Percentiles rank a stretch among this genome's conserved stretches.
phyloP scores from a whole-genome alignment of 2,113 vertebrate species.

The Odocoileus hemionus region DNA sequence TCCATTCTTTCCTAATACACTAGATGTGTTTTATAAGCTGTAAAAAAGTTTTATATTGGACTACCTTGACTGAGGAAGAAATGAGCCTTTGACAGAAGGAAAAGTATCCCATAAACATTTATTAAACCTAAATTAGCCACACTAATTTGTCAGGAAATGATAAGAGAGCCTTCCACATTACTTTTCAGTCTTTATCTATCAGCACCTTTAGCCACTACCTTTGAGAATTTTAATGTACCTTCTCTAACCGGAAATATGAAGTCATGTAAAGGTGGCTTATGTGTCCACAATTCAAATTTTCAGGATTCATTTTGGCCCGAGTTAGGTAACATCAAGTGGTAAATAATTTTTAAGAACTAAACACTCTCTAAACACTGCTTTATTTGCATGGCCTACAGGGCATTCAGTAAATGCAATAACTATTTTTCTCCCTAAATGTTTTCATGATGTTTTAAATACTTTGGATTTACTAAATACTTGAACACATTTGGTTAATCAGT shows the following conservation, averaged over 20 bases:
- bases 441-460: not conserved
- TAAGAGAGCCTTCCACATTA: rapidly evolving
- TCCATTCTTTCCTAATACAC: too few species aligned
- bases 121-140: not conserved
- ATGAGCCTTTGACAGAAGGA: not conserved
- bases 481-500: not conserved
- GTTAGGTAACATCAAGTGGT: rapidly evolving
- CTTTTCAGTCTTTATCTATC: too few species aligned
- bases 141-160: rapidly evolving
- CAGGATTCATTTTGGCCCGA: rapidly evolving
- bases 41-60: rapidly evolving
- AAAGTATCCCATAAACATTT: not conserved
- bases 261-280: rapidly evolving
- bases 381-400: rapidly evolving
- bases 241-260: rapidly evolving
- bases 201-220: rapidly evolving
- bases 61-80: not conserved
- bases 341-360: not conserved
- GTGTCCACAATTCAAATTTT: rapidly evolving
- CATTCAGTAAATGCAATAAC: not conserved
- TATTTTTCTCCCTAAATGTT: not conserved
- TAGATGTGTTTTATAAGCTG: not conserved
- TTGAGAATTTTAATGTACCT: rapidly evolving
- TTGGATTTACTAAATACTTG: not conserved
- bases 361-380: not conserved